phyloP scores from a whole-genome alignment of 2,888 invertebrate genomes.

The Azorinus chamasolen region DNA sequence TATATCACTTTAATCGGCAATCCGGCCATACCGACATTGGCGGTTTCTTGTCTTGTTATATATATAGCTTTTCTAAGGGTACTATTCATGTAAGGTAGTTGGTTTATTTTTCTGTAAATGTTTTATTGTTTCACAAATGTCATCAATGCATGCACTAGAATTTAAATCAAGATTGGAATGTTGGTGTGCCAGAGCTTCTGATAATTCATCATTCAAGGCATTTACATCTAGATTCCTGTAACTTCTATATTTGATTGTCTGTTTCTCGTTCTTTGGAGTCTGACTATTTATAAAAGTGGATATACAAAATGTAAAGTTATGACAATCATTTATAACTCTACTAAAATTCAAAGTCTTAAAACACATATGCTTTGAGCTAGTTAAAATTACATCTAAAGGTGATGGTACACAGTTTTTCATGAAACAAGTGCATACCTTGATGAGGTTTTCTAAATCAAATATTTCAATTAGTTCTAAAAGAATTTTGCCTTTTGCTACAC shows the following conservation, averaged over 20 bases:
- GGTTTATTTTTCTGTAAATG: slow-evolving; percentile 23
- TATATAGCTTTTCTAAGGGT: too few relatives aligned
- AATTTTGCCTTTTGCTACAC: too few relatives aligned
- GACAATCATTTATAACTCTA: not conserved
- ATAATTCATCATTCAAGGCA: too few relatives aligned
- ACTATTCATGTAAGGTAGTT: slow-evolving; percentile 46
- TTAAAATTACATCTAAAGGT: not conserved
- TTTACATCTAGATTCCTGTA: too few relatives aligned
- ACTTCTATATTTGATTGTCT: too few relatives aligned
- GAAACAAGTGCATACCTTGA: not conserved
- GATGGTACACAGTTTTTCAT: not conserved
- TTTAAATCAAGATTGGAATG: not conserved
- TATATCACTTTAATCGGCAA: too few relatives aligned
- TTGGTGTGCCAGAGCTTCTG: too few relatives aligned
- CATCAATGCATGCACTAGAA: not conserved
- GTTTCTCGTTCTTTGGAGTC: slow-evolving; percentile 1
- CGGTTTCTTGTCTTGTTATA: too few relatives aligned
- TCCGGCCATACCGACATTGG: too few relatives aligned
- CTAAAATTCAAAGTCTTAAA: not conserved
- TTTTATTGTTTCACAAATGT: slow-evolving; percentile 7
- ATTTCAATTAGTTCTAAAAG: not conserved
- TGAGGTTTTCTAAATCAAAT: not conserved
- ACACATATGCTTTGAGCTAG: not conserved
- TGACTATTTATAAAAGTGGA: too few relatives aligned
- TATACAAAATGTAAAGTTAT: slow-evolving; percentile 7